A percentile compares a stretch with the other conserved stretches of the same genome.
These are phyloP conservation scores for Chaetodon trifasciatus DNA, from an alignment of 2,797 vertebrate genomes.

Conservation along the genomic window DNA sequence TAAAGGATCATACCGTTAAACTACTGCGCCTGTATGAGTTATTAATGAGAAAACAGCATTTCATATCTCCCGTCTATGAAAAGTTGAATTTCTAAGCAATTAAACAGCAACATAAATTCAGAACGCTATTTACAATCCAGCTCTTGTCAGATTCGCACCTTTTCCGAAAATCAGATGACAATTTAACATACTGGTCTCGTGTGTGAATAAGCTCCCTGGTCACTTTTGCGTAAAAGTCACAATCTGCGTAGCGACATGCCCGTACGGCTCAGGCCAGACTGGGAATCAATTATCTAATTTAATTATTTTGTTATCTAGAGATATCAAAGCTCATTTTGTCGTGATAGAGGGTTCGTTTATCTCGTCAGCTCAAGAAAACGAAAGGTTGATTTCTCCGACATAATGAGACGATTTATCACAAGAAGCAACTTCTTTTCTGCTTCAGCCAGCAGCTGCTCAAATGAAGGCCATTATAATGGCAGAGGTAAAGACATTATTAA, in stretches of 20 bases:
- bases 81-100: constrained; percentile 4
- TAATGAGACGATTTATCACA: no score
- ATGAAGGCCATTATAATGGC: no score
- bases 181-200: not conserved
- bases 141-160: not conserved
- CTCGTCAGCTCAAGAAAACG: no score
- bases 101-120: not conserved
- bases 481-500: no score
- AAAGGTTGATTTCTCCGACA: no score
- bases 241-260: not conserved
- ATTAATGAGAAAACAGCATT: constrained; percentile 22
- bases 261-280: no score
- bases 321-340: no score
- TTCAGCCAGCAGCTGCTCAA: no score
- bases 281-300: no score
- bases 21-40: not conserved
- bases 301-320: no score
- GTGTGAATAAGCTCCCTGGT: not conserved
- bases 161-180: not conserved
- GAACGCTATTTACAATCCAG: not conserved
- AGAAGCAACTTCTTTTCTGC: no score
- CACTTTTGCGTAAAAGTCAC: not conserved
- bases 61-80: not conserved
- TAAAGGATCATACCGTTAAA: constrained; percentile 10
- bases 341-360: no score